Evolutionary conservation across 2,797 vertebrate genomes (phyloP).

Genomic region (Lutjanus campechanus): DNA sequence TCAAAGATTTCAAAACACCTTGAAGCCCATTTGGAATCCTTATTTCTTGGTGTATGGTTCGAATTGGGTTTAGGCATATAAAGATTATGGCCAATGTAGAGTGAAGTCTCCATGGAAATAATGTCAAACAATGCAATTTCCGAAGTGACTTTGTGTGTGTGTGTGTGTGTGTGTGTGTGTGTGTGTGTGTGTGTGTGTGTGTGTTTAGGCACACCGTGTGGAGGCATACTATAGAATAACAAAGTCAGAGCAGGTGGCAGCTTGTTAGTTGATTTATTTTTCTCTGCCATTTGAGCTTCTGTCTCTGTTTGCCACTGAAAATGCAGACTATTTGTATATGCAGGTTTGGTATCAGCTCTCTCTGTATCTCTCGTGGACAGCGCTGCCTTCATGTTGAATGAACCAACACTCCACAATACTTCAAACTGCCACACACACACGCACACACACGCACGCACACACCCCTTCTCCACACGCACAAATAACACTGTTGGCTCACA

Average conservation of each 20-base stretch:
- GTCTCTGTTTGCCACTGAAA: conserved; percentile 25
- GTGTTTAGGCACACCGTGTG: neutral
- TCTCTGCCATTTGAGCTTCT: neutral
- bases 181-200: too few species aligned
- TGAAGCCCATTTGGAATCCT: too few species aligned
- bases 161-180: too few species aligned
- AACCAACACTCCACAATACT: conserved; percentile 1
- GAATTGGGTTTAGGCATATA: neutral
- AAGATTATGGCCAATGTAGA: neutral
- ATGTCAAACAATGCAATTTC: neutral
- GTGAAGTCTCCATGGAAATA: neutral
- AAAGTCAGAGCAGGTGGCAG: conserved; percentile 23
- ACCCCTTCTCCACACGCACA: conserved; percentile 5
- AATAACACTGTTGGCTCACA: neutral
- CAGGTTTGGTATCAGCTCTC: conserved; percentile 17
- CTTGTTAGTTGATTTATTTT: conserved; percentile 40
- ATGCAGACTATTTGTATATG: conserved; percentile 29
- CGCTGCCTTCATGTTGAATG: conserved; percentile 11
- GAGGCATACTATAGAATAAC: conserved; percentile 24
- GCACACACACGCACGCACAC: too few species aligned
- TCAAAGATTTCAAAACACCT: too few species aligned
- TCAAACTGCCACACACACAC: conserved; percentile 11
- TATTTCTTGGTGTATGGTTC: too few species aligned
- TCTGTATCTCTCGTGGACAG: conserved; percentile 6
- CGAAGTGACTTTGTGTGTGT: neutral